These are phyloP conservation scores for Strongylocentrotus purpuratus DNA, from an alignment of 35 echinoderm and acorn worm species.

Conservation along the genomic window DNA sequence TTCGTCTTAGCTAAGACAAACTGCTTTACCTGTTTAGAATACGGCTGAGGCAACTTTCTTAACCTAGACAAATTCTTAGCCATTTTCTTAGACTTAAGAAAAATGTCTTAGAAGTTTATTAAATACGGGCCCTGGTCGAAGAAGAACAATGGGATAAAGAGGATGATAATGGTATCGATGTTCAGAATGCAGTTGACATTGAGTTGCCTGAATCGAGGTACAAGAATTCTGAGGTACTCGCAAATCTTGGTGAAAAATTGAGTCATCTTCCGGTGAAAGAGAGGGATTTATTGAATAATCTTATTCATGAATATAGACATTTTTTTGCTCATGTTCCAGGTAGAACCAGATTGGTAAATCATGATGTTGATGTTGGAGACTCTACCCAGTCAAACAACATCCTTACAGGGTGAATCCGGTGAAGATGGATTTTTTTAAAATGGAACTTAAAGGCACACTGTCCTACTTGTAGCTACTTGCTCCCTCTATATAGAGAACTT, in stretches of 20 bases:
- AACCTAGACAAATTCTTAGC: no score
- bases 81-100: no score
- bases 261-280: neutral
- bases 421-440: neutral
- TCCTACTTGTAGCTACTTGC: no score
- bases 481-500: no score
- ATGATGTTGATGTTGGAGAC: neutral
- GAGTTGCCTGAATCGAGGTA: neutral
- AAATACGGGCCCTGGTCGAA: neutral
- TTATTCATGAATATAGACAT: neutral
- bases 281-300: neutral
- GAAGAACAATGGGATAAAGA: conserved; percentile 58
- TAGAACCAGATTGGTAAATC: neutral
- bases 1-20: no score
- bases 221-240: no score
- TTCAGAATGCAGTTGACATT: neutral
- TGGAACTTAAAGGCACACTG: no score
- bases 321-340: neutral
- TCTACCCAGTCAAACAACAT: neutral
- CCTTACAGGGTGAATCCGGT: neutral
- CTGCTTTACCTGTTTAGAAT: no score
- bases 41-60: no score
- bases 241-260: neutral
- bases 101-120: no score
- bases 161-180: neutral